Evolutionary conservation across 1,140 invertebrate species (phyloP).

Genomic region (Mesaphorura yosii): DNA sequence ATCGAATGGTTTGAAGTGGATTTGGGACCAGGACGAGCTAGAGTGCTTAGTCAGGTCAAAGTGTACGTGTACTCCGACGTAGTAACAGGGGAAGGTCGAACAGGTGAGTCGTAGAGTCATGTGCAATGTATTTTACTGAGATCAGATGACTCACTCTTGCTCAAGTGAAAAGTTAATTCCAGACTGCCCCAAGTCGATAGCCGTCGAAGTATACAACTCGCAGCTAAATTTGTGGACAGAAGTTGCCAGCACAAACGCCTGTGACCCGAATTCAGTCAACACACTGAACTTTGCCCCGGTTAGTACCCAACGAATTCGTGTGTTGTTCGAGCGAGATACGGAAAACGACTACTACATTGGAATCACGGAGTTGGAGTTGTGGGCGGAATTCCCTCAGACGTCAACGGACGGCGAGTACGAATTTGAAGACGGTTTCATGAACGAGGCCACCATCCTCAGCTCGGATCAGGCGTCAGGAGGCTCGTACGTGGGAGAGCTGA

Average conservation of each 20-base stretch:
- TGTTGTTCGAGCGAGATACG: slow-evolving; percentile 17
- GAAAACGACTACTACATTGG: slow-evolving; percentile 19
- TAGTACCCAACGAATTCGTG: slow-evolving; percentile 14
- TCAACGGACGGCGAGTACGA: slow-evolving; percentile 7
- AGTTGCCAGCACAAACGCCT: slow-evolving; percentile 3
- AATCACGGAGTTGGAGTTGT: slow-evolving; percentile 25
- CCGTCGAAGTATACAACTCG: slow-evolving; percentile 8
- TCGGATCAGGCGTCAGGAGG: slow-evolving; percentile 13
- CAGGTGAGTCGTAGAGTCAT: slow-evolving; percentile 9
- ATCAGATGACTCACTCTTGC: neutral
- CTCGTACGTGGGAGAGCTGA: slow-evolving; percentile 16
- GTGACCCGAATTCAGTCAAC: slow-evolving; percentile 16
- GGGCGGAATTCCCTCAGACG: slow-evolving; percentile 17
- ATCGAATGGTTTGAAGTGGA: slow-evolving; percentile 24
- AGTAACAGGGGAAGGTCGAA: slow-evolving; percentile 14
- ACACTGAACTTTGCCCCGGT: slow-evolving; percentile 15
- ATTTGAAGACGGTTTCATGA: slow-evolving; percentile 24
- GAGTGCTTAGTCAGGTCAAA: slow-evolving; percentile 15
- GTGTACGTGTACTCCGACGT: slow-evolving; percentile 24
- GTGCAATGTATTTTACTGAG: neutral
- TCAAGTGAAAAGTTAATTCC: neutral
- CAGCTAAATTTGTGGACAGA: slow-evolving; percentile 6
- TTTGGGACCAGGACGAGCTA: slow-evolving; percentile 25
- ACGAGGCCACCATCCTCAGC: neutral
- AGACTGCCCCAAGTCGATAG: slow-evolving; percentile 19